phyloP scores from a whole-genome alignment of 2,113 vertebrate genomes.

The Girardinichthys multiradiatus region DNA sequence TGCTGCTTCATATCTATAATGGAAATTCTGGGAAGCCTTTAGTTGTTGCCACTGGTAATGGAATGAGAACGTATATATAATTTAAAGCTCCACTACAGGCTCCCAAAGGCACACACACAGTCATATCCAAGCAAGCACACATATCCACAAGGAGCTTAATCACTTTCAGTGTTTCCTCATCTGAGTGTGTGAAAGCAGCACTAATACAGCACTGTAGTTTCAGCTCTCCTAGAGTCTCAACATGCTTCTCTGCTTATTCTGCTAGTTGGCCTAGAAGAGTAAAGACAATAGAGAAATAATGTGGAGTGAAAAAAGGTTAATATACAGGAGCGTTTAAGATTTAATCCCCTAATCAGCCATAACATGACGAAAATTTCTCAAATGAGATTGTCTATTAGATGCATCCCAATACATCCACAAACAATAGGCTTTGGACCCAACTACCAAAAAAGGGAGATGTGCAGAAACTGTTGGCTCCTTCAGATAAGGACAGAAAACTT shows the following conservation, averaged over 20 bases:
- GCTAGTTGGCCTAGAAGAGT: constrained; percentile 60
- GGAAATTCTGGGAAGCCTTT: constrained; percentile 75
- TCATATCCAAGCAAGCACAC: constrained; percentile 14
- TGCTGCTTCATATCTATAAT: constrained; percentile 72
- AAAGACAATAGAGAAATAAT: constrained; percentile 36
- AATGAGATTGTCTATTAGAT: neutral
- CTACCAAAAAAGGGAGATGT: neutral
- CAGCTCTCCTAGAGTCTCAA: constrained; percentile 56
- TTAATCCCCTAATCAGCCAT: neutral
- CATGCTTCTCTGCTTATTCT: constrained; percentile 53
- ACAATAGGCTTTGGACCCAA: neutral
- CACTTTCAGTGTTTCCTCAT: constrained; percentile 66
- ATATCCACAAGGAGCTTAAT: constrained; percentile 52
- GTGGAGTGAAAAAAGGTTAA: constrained; percentile 11
- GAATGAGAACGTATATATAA: constrained; percentile 78
- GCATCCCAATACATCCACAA: neutral
- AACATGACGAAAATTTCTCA: neutral
- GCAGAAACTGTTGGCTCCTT: neutral
- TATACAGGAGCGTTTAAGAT: neutral
- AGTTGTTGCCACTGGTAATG: constrained; percentile 72
- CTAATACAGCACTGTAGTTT: constrained; percentile 59
- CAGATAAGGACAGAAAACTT: neutral
- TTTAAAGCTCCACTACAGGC: constrained; percentile 66
- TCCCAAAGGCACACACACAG: constrained; percentile 39
- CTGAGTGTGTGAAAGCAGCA: constrained; percentile 67